Conservation (phyloP, 1,140 invertebrate species). For the Mesaphorura yosii region DNA sequence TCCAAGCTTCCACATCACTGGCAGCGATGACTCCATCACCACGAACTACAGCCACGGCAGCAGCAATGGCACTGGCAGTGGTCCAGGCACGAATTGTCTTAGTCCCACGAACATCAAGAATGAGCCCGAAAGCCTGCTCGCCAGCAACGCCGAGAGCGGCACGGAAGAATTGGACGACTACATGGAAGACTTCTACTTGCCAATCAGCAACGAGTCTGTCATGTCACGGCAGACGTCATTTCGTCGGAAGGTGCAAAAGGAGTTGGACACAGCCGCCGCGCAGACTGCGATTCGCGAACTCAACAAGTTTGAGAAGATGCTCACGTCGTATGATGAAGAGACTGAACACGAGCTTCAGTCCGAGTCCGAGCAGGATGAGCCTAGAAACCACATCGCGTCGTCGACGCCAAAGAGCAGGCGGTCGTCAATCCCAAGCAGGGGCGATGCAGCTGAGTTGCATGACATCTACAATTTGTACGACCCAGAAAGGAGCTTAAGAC, state of each 20-base stretch:
- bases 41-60: no score
- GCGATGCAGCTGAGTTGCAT: no score
- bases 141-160: neutral
- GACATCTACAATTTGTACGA: no score
- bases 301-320: slow-evolving; percentile 33
- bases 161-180: slow-evolving; percentile 33
- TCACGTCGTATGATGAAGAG: slow-evolving; percentile 32
- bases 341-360: slow-evolving; percentile 24
- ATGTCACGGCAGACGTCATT: slow-evolving; percentile 36
- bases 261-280: slow-evolving; percentile 34
- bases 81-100: no score
- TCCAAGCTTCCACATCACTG: no score
- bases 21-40: no score
- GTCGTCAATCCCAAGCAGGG: no score
- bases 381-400: neutral
- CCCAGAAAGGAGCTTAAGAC: no score
- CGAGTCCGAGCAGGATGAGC: neutral
- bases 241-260: slow-evolving; percentile 33
- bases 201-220: slow-evolving; percentile 35
- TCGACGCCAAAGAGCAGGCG: neutral
- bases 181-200: slow-evolving; percentile 36
- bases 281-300: slow-evolving; percentile 34
- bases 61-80: no score
- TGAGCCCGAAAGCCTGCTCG: slow-evolving; percentile 4
- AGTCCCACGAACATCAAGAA: slow-evolving; percentile 2